These are phyloP conservation scores for Dendronephthya gigantea DNA, from an alignment of 64 coral and sea anemone species.

Conservation along the genomic window DNA sequence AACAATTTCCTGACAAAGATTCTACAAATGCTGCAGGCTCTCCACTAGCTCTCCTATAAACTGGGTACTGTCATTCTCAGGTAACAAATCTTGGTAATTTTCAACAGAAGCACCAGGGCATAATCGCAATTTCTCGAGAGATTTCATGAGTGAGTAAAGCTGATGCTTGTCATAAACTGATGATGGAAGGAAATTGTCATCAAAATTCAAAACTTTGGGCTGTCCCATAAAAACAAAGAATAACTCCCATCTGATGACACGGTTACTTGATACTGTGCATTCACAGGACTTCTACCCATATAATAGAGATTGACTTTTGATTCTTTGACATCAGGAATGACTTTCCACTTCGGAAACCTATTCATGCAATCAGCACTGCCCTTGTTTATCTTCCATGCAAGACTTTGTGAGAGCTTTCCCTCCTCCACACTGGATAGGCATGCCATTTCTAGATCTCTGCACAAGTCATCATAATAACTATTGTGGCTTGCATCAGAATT, in stretches of 20 bases:
- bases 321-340: background rate
- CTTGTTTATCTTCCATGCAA: background rate
- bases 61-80: constrained; percentile 31
- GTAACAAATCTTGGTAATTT: too few relatives aligned
- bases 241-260: background rate
- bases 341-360: background rate
- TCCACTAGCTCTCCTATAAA: constrained; percentile 33
- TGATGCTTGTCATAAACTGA: too few relatives aligned
- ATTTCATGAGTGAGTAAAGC: too few relatives aligned
- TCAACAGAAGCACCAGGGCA: too few relatives aligned
- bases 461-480: background rate
- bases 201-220: background rate
- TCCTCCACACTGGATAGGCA: background rate
- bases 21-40: constrained; percentile 51
- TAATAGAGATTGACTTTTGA: background rate
- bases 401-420: background rate
- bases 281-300: background rate
- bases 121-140: too few relatives aligned
- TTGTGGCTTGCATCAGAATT: background rate
- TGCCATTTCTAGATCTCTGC: background rate
- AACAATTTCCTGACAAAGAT: constrained; percentile 15
- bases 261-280: background rate
- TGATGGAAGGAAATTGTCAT: background rate
- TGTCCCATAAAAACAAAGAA: background rate
- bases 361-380: background rate